Evolutionary conservation across 2,888 invertebrate genomes (phyloP), one percentile per base, ranked within the genome.

Genomic region (Spialia ferax): DNA sequence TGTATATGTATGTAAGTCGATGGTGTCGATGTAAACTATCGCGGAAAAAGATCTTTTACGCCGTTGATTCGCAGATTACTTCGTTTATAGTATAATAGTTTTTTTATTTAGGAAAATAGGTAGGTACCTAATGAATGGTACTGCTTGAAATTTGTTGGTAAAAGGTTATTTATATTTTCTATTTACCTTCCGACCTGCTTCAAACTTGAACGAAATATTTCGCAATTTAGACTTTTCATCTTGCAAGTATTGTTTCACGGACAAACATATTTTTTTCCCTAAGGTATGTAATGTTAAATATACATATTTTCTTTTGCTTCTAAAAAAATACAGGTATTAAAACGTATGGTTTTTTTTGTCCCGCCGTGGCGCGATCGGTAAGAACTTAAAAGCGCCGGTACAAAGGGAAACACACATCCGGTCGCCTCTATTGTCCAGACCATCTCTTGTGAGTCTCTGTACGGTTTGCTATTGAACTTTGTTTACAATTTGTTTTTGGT

Each of bases 401-500:
- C 83, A 87, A 86, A 87, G 79, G 78, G 78, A 79, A 83, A 78
- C 79, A 84, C 77, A 81, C 79, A 87, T 87, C 85, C 87, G 87
- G 82, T 75, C 79, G 77, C 76, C 74, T 69, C 84, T 76, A 45
- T 83, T 86, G 85, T 85, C 85, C 73, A 78, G 56, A 22, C 64
- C 52, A 59, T 66, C 54, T 62, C 38, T 42, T 42, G 65, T 50
- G 65, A 26, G 60, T 45, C 45, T 10, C 59, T 55, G 48, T 32
- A 15, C 11, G 59, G 54, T 54, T 66, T 59, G 52, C 48, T 66
- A 65, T 59, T 65, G 65, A 66, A 66, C 52, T 59, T 26, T 32
- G 38, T 52, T 52, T 50, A 18, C 50, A 22, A 22, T 22, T 50
- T 50, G 50, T 50, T 48, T 63, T 64, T 48, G 22, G 13, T 23